These are phyloP conservation scores for Altica lythri DNA, from an alignment of 2,888 invertebrate genomes.

Conservation along the genomic window DNA sequence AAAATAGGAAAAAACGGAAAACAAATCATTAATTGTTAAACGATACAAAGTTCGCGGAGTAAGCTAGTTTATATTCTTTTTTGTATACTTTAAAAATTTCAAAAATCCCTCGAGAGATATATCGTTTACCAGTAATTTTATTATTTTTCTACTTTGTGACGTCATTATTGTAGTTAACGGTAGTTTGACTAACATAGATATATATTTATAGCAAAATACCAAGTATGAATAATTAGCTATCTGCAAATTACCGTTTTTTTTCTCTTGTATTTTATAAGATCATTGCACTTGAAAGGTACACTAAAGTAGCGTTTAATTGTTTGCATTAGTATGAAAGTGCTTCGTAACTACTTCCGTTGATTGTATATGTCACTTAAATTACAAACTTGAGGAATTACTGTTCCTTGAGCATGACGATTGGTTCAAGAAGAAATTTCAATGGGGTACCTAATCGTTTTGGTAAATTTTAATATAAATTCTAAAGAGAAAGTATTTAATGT, in stretches of 20 bases:
- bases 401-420: conserved; percentile 45
- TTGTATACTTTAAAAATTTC: no score
- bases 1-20: no score
- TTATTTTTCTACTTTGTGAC: no score
- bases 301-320: conserved; percentile 42
- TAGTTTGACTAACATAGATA: no score
- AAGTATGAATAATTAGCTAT: conserved; percentile 16
- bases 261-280: conserved; percentile 35
- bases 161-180: no score
- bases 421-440: conserved; percentile 26
- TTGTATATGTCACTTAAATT: conserved; percentile 47
- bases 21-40: no score
- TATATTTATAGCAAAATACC: no score
- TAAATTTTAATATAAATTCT: conserved; percentile 17
- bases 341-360: conserved; percentile 47
- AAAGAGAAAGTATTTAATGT: conserved; percentile 1
- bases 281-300: conserved; percentile 38
- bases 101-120: no score
- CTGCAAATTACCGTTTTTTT: conserved; percentile 26
- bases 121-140: no score
- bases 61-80: no score
- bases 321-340: conserved; percentile 43
- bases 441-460: conserved; percentile 20
- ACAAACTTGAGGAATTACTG: conserved; percentile 45
- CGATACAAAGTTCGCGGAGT: no score